These are phyloP conservation scores for Meliscaeva auricollis DNA, from an alignment of 2,888 invertebrate genomes.

Conservation along the genomic window DNA sequence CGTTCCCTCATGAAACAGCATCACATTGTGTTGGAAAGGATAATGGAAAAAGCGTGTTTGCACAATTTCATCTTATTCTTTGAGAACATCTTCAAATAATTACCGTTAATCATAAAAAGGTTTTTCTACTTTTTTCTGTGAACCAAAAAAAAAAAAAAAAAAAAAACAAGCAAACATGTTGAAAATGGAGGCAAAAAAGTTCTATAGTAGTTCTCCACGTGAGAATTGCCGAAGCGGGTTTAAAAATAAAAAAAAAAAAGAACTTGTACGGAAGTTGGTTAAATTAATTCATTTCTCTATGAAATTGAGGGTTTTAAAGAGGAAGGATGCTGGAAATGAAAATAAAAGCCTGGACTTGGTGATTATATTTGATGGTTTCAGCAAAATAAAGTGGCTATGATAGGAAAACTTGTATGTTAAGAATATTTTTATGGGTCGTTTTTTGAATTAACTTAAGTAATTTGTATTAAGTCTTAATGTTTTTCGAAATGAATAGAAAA, in stretches of 20 bases:
- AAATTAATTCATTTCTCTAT: constrained; percentile 12
- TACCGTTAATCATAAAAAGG: constrained; percentile 74
- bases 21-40: constrained; percentile 59
- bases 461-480: not conserved
- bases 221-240: constrained; percentile 3
- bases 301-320: not conserved
- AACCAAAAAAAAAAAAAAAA: constrained; percentile 3
- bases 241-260: too few relatives aligned
- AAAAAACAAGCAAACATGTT: not conserved
- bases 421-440: constrained; percentile 11
- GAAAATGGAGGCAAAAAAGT: not conserved
- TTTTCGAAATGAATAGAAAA: not conserved
- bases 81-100: constrained; percentile 72
- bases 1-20: constrained; percentile 30
- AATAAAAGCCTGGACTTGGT: not conserved
- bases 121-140: constrained; percentile 46
- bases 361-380: constrained; percentile 5
- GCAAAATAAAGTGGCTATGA: constrained; percentile 15
- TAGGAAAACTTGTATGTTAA: not conserved
- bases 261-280: constrained; percentile 25
- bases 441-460: constrained; percentile 13
- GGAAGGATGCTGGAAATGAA: not conserved
- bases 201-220: constrained; percentile 27
- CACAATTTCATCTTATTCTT: constrained; percentile 59
- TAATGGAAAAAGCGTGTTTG: constrained; percentile 75